Percentiles rank a stretch among this genome's conserved stretches.
phyloP scores from a whole-genome alignment of 1,140 invertebrate genomes.

The Episyrphus balteatus region DNA sequence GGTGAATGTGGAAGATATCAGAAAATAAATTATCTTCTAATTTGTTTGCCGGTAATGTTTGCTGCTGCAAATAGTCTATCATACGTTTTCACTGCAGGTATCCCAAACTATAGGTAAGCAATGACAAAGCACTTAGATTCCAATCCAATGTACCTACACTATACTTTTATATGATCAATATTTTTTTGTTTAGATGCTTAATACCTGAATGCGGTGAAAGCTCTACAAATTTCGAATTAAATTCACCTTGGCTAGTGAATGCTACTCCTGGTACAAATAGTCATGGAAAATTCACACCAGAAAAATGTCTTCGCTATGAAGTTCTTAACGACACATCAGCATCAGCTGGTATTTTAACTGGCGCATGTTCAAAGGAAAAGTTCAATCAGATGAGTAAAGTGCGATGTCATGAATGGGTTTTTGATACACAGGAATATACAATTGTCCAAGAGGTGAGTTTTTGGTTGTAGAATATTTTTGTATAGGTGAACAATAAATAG shows the following conservation, averaged over 20 bases:
- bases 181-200: conserved; percentile 37
- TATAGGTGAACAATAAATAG: too few species aligned
- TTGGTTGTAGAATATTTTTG: too few species aligned
- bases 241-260: conserved; percentile 35
- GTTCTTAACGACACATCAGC: neutral
- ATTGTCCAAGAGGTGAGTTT: conserved; percentile 44
- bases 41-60: conserved; percentile 47
- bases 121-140: too few species aligned
- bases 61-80: conserved; percentile 47
- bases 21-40: conserved; percentile 42
- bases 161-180: too few species aligned
- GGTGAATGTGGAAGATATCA: conserved; percentile 49
- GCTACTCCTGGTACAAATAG: conserved; percentile 36
- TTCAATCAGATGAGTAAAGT: conserved; percentile 18
- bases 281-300: conserved; percentile 22
- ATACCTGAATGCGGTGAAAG: conserved; percentile 41
- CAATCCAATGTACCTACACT: too few species aligned
- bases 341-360: neutral
- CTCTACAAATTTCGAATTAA: conserved; percentile 19
- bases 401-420: conserved; percentile 41
- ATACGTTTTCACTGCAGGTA: conserved; percentile 49
- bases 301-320: conserved; percentile 19
- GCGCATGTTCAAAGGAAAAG: conserved; percentile 22
- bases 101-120: conserved; percentile 40
- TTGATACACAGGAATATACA: conserved; percentile 38